Conservation (phyloP, 35 echinoderm and acorn worm species). For the Hemicentrotus pulcherrimus region DNA sequence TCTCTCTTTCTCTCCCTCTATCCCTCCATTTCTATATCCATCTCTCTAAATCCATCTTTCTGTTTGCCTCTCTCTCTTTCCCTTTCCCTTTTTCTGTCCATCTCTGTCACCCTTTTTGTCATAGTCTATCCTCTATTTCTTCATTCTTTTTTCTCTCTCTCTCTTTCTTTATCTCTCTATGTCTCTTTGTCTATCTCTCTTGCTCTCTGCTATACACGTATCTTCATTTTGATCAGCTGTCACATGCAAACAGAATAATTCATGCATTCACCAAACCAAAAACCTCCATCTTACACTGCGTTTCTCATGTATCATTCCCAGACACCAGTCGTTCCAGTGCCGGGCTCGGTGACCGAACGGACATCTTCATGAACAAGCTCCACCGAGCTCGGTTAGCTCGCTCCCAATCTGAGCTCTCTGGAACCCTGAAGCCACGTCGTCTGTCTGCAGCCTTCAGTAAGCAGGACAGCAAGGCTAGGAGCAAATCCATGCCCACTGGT, state of each 20-base stretch:
- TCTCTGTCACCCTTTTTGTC: too few relatives aligned
- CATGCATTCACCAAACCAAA: neutral
- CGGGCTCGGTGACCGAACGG: slow-evolving; percentile 68
- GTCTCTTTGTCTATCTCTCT: too few relatives aligned
- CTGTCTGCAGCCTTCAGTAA: slow-evolving; percentile 74
- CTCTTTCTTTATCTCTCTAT: too few relatives aligned
- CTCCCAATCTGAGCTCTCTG: slow-evolving; percentile 79
- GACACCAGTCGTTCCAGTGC: slow-evolving; percentile 83
- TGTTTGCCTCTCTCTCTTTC: too few relatives aligned
- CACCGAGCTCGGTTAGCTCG: slow-evolving; percentile 75
- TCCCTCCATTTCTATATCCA: too few relatives aligned
- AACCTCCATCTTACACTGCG: neutral
- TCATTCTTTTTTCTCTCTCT: too few relatives aligned
- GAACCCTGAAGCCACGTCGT: slow-evolving; percentile 74
- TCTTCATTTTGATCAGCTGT: neutral
- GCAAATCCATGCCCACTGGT: slow-evolving; percentile 75
- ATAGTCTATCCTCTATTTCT: too few relatives aligned
- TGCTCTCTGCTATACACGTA: neutral
- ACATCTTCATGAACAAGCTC: slow-evolving; percentile 83
- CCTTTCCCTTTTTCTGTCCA: too few relatives aligned
- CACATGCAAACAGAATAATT: neutral
- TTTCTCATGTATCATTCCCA: neutral
- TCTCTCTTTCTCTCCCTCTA: too few relatives aligned
- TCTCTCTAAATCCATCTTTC: too few relatives aligned
- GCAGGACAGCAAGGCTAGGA: slow-evolving; percentile 68